A percentile compares a stretch with the other conserved stretches of the same genome.
phyloP scores from a whole-genome alignment of 2,113 vertebrate species.

The Eulacestoma nigropectus region DNA sequence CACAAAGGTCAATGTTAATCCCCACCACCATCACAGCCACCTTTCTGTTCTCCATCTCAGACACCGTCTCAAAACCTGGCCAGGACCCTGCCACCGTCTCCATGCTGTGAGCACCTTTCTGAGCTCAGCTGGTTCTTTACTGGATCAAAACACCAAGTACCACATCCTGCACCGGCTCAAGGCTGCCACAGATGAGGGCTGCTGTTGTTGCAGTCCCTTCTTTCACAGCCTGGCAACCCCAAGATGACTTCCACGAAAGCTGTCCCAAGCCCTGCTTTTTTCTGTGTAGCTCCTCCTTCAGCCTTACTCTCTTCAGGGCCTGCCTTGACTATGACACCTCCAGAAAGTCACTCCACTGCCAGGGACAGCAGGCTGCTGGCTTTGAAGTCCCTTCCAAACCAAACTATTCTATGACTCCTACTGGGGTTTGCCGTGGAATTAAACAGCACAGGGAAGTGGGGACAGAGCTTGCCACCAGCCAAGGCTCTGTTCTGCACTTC shows the following conservation, averaged over 20 bases:
- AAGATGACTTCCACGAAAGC: background rate
- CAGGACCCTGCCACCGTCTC: background rate
- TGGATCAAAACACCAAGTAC: background rate
- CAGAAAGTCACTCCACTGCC: background rate
- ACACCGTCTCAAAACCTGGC: fast-evolving
- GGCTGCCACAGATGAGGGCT: background rate
- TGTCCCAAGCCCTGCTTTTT: background rate
- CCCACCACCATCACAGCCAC: background rate
- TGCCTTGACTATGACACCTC: background rate
- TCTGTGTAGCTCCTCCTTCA: background rate
- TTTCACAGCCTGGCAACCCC: background rate
- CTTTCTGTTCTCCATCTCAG: background rate
- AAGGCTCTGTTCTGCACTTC: background rate
- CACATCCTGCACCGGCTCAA: background rate
- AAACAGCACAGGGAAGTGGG: fast-evolving
- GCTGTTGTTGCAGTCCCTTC: background rate
- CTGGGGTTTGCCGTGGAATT: background rate
- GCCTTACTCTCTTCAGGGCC: background rate
- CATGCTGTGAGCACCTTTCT: background rate
- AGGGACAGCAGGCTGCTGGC: background rate
- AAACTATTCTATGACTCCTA: background rate
- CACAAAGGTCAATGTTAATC: background rate
- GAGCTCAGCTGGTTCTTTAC: background rate
- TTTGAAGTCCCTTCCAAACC: background rate
- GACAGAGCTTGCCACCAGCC: background rate